Conservation (phyloP, 1,140 invertebrate genomes). For the Caenorhabditis tropicalis region DNA sequence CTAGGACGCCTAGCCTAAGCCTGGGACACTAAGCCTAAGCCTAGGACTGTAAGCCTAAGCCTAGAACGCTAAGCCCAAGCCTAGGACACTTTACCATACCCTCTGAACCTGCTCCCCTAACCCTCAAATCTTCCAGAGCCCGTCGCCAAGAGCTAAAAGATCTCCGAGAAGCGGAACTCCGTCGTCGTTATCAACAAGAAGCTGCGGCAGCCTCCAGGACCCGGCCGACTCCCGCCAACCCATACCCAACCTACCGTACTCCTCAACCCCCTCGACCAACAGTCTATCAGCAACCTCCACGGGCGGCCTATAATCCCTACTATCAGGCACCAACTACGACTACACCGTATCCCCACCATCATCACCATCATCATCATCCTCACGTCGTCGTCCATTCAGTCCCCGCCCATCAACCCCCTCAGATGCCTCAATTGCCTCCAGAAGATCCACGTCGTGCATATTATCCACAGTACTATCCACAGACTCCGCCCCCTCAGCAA, state of each 20-base stretch:
- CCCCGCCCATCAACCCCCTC: background rate
- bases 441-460: background rate
- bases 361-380: background rate
- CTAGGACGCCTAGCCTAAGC: too few relatives aligned
- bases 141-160: conserved; percentile 11
- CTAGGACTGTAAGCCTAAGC: too few relatives aligned
- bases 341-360: background rate
- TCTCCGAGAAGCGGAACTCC: background rate
- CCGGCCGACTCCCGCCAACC: background rate
- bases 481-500: background rate
- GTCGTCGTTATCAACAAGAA: background rate
- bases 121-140: background rate
- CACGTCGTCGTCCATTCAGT: background rate
- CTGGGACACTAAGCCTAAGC: too few relatives aligned
- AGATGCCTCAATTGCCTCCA: background rate
- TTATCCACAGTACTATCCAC: background rate
- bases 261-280: background rate
- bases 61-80: too few relatives aligned
- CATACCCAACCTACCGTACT: background rate
- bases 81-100: too few relatives aligned
- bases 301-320: conserved; percentile 1
- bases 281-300: background rate
- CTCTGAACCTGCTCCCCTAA: too few relatives aligned
- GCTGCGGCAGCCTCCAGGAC: background rate
- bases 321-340: background rate